Percentiles rank a stretch among this genome's conserved stretches.
phyloP scores from a whole-genome alignment of 2,888 invertebrate genomes.

The Dromius quadrimaculatus region DNA sequence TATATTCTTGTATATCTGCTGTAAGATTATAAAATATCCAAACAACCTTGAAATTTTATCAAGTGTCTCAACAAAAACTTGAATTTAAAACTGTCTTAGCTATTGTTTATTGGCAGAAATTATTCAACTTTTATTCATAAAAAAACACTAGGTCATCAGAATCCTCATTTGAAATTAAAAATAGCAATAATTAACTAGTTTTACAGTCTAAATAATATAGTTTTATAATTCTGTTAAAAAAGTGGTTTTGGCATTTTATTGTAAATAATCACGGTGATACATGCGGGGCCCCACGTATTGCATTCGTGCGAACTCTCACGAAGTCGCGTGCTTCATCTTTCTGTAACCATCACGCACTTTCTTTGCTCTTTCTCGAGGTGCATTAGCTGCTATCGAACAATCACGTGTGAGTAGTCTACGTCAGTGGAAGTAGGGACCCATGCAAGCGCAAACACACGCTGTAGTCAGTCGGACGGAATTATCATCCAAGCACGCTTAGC shows the following conservation, averaged over 20 bases:
- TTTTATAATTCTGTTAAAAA: too few relatives aligned
- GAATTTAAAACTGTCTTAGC: too few relatives aligned
- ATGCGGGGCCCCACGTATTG: conserved; percentile 22
- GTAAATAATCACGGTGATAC: conserved; percentile 21
- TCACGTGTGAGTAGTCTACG: conserved; percentile 27
- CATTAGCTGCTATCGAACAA: conserved; percentile 1
- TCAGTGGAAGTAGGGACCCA: neutral
- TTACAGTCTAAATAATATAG: too few relatives aligned
- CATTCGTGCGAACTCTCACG: conserved; percentile 18
- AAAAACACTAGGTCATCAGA: too few relatives aligned
- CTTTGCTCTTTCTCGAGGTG: conserved; percentile 21
- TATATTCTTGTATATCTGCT: neutral
- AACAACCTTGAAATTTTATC: conserved; percentile 12
- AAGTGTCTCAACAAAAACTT: neutral
- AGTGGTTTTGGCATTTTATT: too few relatives aligned
- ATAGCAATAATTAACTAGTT: too few relatives aligned
- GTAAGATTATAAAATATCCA: conserved; percentile 2
- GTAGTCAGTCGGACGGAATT: neutral
- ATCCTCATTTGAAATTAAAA: too few relatives aligned
- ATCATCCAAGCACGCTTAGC: conserved; percentile 14
- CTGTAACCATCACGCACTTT: conserved; percentile 32
- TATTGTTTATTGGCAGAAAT: too few relatives aligned
- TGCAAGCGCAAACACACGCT: neutral
- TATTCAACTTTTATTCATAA: too few relatives aligned
- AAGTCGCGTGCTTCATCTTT: conserved; percentile 7